These are phyloP conservation scores for Athrips mouffetella DNA, from an alignment of 2,888 invertebrate genomes.

Conservation along the genomic window DNA sequence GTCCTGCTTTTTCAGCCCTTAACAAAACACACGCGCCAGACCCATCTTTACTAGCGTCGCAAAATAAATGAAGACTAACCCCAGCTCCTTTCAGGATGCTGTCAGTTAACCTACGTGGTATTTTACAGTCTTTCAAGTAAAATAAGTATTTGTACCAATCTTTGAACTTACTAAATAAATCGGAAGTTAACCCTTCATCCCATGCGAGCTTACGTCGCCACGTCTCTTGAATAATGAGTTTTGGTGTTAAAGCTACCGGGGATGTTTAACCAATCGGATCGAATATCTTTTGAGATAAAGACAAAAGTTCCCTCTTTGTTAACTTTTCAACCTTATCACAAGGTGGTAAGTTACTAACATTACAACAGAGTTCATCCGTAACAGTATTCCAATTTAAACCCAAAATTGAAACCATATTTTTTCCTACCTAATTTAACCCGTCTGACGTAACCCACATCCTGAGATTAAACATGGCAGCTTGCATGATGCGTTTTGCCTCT, in stretches of 20 bases:
- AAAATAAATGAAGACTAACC: slow-evolving; percentile 15
- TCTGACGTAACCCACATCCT: slow-evolving; percentile 16
- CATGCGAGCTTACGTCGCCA: too few relatives aligned
- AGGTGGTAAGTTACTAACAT: background rate
- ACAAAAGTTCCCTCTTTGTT: too few relatives aligned
- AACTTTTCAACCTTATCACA: too few relatives aligned
- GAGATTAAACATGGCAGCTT: slow-evolving; percentile 15
- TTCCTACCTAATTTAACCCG: background rate
- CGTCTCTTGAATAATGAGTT: too few relatives aligned
- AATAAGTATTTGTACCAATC: slow-evolving; percentile 10
- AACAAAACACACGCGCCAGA: slow-evolving; percentile 13
- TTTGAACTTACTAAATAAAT: background rate
- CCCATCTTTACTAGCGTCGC: slow-evolving; percentile 16
- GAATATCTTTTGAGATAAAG: too few relatives aligned
- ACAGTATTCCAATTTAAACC: slow-evolving; percentile 14
- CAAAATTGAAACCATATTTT: slow-evolving; percentile 8
- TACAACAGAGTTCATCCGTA: slow-evolving; percentile 6
- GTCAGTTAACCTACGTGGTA: too few relatives aligned
- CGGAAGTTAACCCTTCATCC: too few relatives aligned
- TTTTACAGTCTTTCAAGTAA: slow-evolving; percentile 7
- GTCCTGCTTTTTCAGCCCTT: slow-evolving; percentile 8
- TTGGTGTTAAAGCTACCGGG: too few relatives aligned
- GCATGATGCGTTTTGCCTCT: too few relatives aligned
- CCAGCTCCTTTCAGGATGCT: background rate
- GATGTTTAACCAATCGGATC: too few relatives aligned